Base-by-base conservation (phyloP, 64 coral and sea anemone genomes). In the Stichodactyla mertensii region DNA sequence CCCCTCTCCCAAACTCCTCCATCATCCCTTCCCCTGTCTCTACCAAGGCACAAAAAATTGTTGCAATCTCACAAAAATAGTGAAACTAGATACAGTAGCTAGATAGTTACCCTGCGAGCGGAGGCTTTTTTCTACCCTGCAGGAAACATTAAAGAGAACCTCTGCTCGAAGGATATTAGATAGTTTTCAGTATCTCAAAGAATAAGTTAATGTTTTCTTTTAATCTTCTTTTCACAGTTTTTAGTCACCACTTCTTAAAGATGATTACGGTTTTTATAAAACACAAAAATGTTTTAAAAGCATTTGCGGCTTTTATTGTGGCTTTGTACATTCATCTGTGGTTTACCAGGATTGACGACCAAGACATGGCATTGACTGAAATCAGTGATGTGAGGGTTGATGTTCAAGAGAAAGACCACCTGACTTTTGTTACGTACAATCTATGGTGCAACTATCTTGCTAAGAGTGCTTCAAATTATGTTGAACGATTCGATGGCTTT, bases 361-460 rank as follows among this genome's bases (percentile, higher is more conserved):
- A 81, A 20, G 36, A 81, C 18, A 0, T 58, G 4, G 56, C 56
- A 58, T 11, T 74, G 10, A 24, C n/a, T 26, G 15, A 0, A 4
- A 80, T 52, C 1, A 10, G 15, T 6, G 78, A 45, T 81, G 6
- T 19, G 6, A 7, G 16, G 2, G 53, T 11, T 5, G 19, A 79
- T 18, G 77, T 20, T 19, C 52, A 81, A 7, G 15, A 81, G 1
- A 61, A 86, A 80, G 36, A 57, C 12, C 13, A 58, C 16, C 70
- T 91, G 15, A 85, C 55, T 66, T 15, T 91, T 24, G 77, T 91
- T 7, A 86, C 70, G 51, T 81, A 91, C 13, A 91, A 91, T 64
- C 18, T 91, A 22, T 86, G 89, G 89, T 91, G 89, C 70, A 52
- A 78, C 12, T 86, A 81, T 86, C 5, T 91, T 6, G 52, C 26